Evolutionary conservation across 1,140 invertebrate species (phyloP).

Genomic region (Drosophila ironensis): DNA sequence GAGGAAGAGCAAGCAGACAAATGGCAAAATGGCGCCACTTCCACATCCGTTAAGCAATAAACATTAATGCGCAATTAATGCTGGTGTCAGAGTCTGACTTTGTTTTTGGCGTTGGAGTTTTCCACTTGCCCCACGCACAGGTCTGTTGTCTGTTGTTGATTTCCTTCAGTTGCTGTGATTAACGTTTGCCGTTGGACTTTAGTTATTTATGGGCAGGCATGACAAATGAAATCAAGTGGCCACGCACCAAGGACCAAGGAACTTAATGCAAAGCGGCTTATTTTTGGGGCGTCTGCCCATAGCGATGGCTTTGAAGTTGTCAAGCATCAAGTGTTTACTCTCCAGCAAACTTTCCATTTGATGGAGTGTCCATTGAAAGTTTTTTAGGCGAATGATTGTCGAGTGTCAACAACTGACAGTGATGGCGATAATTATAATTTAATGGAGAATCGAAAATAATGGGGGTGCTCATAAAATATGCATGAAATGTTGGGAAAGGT

Average conservation of each 20-base stretch:
- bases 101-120: slow-evolving; percentile 9
- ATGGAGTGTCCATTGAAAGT: slow-evolving; percentile 5
- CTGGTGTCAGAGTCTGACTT: slow-evolving; percentile 53
- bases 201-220: slow-evolving; percentile 52
- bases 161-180: slow-evolving; percentile 63
- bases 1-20: slow-evolving; percentile 17
- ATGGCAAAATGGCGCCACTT: slow-evolving; percentile 73
- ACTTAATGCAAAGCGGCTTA: slow-evolving; percentile 29
- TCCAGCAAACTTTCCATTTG: slow-evolving; percentile 8
- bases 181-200: slow-evolving; percentile 55
- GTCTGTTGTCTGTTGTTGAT: slow-evolving; percentile 60
- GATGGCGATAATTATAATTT: neutral
- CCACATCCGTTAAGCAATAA: slow-evolving; percentile 73
- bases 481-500: too few species aligned
- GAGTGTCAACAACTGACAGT: neutral
- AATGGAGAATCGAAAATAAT: neutral
- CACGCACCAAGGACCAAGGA: neutral
- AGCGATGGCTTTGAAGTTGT: slow-evolving; percentile 21
- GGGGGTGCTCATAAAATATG: too few species aligned
- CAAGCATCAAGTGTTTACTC: slow-evolving; percentile 13
- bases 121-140: neutral
- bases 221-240: slow-evolving; percentile 45
- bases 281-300: neutral
- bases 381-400: neutral
- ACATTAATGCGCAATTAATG: slow-evolving; percentile 79